phyloP scores from a whole-genome alignment of 2,797 vertebrate species.

The Morus bassanus region DNA sequence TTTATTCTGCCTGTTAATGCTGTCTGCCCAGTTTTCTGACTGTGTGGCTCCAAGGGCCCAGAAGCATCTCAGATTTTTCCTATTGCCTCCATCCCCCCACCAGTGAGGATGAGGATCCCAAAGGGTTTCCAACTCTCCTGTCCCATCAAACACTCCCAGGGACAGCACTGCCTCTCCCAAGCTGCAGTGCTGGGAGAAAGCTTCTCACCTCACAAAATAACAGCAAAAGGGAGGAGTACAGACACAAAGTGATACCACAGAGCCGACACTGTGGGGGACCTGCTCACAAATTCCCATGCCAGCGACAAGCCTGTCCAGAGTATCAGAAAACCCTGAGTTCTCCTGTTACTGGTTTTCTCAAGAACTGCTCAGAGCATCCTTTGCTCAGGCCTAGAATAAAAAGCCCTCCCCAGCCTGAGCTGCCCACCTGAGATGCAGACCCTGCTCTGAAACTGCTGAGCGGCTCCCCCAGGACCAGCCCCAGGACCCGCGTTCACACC shows the following conservation, averaged over 20 bases:
- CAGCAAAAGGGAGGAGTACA: background rate
- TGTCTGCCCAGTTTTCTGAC: background rate
- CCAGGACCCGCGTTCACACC: background rate
- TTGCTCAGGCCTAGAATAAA: too few relatives aligned
- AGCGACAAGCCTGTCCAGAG: rapidly evolving
- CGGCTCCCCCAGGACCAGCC: background rate
- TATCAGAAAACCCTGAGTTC: too few relatives aligned
- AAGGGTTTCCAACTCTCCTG: background rate
- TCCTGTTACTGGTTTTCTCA: too few relatives aligned
- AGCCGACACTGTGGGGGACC: rapidly evolving
- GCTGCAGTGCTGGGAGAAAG: background rate
- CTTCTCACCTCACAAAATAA: background rate
- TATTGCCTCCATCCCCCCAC: background rate
- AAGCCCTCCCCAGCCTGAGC: too few relatives aligned
- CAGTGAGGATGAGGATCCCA: background rate
- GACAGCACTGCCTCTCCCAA: background rate
- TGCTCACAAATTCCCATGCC: background rate
- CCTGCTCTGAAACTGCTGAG: background rate
- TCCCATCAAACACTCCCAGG: background rate
- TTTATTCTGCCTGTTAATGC: background rate
- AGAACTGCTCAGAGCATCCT: too few relatives aligned
- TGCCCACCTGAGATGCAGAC: too few relatives aligned
- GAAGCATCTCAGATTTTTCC: background rate
- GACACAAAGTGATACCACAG: background rate
- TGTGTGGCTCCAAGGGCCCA: background rate